Evolutionary conservation across 2,113 vertebrate genomes (phyloP).

Genomic region (Phalacrocorax carbo): DNA sequence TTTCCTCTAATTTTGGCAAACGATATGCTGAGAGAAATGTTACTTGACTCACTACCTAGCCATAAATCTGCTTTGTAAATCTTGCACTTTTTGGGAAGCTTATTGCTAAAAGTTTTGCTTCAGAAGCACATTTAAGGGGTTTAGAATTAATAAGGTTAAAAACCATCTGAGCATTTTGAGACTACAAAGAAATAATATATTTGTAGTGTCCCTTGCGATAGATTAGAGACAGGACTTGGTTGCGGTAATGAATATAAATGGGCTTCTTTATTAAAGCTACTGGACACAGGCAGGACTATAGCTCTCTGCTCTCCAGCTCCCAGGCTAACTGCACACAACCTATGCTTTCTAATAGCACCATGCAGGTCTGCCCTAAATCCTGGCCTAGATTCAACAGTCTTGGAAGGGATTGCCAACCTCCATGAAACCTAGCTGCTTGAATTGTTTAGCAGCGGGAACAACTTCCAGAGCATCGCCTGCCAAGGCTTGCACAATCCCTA

Average conservation of each 20-base stretch:
- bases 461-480: not conserved
- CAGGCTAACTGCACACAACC: constrained; percentile 9
- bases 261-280: constrained; percentile 60
- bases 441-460: not conserved
- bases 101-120: constrained; percentile 59
- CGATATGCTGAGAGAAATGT: not conserved
- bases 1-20: constrained; percentile 49
- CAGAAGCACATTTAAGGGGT: constrained; percentile 45
- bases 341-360: not conserved
- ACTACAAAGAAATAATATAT: constrained; percentile 61
- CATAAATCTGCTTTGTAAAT: constrained; percentile 47
- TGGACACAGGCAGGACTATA: constrained; percentile 40
- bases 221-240: constrained; percentile 45
- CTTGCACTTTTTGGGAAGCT: constrained; percentile 33
- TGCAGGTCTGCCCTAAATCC: not conserved
- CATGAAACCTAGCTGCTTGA: not conserved
- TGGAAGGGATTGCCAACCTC: constrained; percentile 40
- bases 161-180: constrained; percentile 49
- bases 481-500: not conserved
- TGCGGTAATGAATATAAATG: constrained; percentile 59
- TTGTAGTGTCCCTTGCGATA: constrained; percentile 48
- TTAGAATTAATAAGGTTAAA: constrained; percentile 63
- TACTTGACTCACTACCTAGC: not conserved
- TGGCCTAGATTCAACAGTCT: constrained; percentile 16
- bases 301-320: constrained; percentile 23